Evolutionary conservation across 2,797 vertebrate species (phyloP).

Genomic region (Clarias platycephalus): DNA sequence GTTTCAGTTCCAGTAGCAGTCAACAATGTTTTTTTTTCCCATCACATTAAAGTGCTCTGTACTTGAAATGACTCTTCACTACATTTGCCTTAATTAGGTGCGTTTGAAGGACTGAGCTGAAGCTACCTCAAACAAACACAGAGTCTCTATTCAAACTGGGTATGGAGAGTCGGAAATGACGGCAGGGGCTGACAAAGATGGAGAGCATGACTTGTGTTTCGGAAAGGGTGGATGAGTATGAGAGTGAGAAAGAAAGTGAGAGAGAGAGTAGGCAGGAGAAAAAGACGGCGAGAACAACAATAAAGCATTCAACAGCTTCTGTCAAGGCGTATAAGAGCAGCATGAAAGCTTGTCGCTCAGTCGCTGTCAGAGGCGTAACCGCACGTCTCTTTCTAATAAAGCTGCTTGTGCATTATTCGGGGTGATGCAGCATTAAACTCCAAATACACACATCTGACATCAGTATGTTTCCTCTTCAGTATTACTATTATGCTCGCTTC

Average conservation of each 20-base stretch:
- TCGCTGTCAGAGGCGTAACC: slow-evolving; percentile 51
- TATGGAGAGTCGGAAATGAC: slow-evolving; percentile 69
- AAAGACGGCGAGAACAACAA: slow-evolving; percentile 44
- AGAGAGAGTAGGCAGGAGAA: slow-evolving; percentile 46
- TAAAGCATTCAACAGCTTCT: slow-evolving; percentile 49
- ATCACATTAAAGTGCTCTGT: background rate
- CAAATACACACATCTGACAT: slow-evolving; percentile 38
- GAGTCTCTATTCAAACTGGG: slow-evolving; percentile 43
- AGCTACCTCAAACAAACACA: slow-evolving; percentile 11
- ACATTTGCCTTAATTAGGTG: slow-evolving; percentile 4
- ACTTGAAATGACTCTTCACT: background rate
- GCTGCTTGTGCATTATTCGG: slow-evolving; percentile 38
- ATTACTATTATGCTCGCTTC: slow-evolving; percentile 14
- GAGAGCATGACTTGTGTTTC: slow-evolving; percentile 49
- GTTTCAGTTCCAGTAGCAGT: slow-evolving; percentile 15
- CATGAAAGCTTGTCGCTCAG: slow-evolving; percentile 51
- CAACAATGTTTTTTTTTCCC: background rate
- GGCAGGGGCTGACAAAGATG: slow-evolving; percentile 58
- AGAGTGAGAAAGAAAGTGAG: slow-evolving; percentile 41
- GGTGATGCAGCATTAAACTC: slow-evolving; percentile 39
- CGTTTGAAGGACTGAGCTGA: slow-evolving; percentile 8
- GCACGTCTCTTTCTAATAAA: slow-evolving; percentile 48
- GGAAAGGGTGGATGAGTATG: slow-evolving; percentile 30
- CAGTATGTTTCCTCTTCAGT: slow-evolving; percentile 17
- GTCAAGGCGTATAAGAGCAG: slow-evolving; percentile 50